phyloP scores from a whole-genome alignment of 2,888 invertebrate genomes.

The Leptinotarsa juncta region DNA sequence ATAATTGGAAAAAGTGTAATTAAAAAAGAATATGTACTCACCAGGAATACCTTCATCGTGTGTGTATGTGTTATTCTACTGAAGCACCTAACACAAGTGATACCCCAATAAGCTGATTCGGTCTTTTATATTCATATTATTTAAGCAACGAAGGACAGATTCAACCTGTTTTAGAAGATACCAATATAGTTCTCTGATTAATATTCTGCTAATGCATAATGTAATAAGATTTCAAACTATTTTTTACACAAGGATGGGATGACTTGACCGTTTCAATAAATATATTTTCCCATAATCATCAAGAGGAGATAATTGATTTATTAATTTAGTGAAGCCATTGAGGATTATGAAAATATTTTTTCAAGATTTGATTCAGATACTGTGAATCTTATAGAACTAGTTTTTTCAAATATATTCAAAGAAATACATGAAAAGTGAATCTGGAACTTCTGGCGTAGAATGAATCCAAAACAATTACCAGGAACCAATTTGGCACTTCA shows the following conservation, averaged over 20 bases:
- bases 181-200: constrained; percentile 25
- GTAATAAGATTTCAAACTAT: constrained; percentile 1
- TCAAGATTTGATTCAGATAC: no score
- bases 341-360: not conserved
- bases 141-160: constrained; percentile 29
- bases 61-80: constrained; percentile 33
- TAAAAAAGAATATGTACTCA: constrained; percentile 31
- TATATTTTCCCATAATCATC: not conserved
- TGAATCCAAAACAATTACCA: no score
- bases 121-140: constrained; percentile 35
- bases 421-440: no score
- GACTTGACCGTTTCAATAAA: constrained; percentile 7
- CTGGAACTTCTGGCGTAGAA: no score
- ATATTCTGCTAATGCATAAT: constrained; percentile 18
- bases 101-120: constrained; percentile 23
- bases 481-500: no score
- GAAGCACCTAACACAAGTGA: constrained; percentile 41
- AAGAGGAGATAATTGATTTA: not conserved
- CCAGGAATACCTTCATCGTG: constrained; percentile 43
- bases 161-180: constrained; percentile 34
- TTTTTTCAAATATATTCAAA: not conserved
- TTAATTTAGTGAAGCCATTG: no score
- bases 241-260: constrained; percentile 7
- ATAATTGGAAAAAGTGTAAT: not conserved
- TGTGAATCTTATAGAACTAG: no score